These are phyloP conservation scores for Chloroceryle inda DNA, from an alignment of 2,797 vertebrate genomes.

Conservation along the genomic window DNA sequence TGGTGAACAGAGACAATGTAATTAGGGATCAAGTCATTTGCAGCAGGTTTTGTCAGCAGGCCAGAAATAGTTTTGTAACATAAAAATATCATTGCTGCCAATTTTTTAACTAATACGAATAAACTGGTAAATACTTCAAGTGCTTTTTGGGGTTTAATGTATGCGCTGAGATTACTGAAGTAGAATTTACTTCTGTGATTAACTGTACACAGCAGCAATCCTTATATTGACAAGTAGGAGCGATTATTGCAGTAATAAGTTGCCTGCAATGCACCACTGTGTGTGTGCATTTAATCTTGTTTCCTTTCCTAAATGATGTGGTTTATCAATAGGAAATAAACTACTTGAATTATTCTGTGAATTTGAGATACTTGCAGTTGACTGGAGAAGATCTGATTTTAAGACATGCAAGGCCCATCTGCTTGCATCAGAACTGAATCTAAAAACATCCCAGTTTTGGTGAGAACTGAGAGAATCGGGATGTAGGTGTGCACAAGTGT, in stretches of 20 bases:
- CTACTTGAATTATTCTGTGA: conserved; percentile 1
- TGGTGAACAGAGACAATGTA: not conserved
- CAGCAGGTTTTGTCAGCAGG: not conserved
- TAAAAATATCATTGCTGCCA: not conserved
- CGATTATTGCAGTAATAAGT: conserved; percentile 43
- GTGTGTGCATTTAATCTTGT: not conserved
- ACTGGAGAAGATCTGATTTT: not conserved
- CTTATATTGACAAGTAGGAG: conserved; percentile 29
- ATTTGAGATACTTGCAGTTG: not conserved
- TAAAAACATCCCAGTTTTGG: not conserved
- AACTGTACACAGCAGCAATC: not conserved
- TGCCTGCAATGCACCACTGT: conserved; percentile 59
- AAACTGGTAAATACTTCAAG: conserved; percentile 44
- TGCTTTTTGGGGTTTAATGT: conserved; percentile 28
- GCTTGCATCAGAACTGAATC: conserved; percentile 7
- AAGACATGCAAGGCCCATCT: conserved; percentile 14
- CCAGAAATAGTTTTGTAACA: conserved; percentile 25
- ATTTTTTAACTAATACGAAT: conserved; percentile 61
- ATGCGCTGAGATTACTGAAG: conserved; percentile 19
- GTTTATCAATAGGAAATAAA: conserved; percentile 23
- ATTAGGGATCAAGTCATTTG: not conserved
- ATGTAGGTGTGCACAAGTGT: conserved; percentile 1
- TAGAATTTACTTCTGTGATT: conserved; percentile 9
- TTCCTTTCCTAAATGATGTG: not conserved
- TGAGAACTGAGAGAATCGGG: not conserved